Evolutionary conservation across 2,888 invertebrate species (phyloP).

Genomic region (Carterocephalus palaemon): DNA sequence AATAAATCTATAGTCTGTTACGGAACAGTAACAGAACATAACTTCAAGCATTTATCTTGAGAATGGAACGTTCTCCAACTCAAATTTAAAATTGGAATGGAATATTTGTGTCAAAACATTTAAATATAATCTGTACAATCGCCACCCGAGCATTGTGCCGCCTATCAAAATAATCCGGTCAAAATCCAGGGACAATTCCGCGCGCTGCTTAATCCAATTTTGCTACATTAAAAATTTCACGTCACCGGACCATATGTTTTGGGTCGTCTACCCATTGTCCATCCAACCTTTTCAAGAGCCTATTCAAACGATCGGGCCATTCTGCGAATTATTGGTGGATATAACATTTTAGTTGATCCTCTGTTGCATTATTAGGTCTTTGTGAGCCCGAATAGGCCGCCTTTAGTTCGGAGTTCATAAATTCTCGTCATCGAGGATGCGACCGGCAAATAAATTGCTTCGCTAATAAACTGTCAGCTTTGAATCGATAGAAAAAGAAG

Average conservation of each 20-base stretch:
- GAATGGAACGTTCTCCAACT: not conserved
- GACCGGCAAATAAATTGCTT: slow-evolving; percentile 35
- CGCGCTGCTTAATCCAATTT: slow-evolving; percentile 72
- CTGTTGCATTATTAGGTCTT: slow-evolving; percentile 32
- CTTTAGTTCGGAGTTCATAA: slow-evolving; percentile 43
- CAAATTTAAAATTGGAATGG: slow-evolving; percentile 23
- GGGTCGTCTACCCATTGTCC: slow-evolving; percentile 56
- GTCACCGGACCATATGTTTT: slow-evolving; percentile 60
- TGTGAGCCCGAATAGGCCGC: slow-evolving; percentile 43
- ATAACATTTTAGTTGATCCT: slow-evolving; percentile 51
- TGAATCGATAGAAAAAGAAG: slow-evolving; percentile 8
- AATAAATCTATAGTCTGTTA: too few relatives aligned
- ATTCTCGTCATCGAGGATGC: slow-evolving; percentile 40
- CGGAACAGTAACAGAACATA: too few relatives aligned
- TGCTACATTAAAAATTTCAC: slow-evolving; percentile 52
- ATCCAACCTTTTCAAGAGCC: slow-evolving; percentile 51
- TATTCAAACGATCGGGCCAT: slow-evolving; percentile 46
- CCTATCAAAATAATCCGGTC: slow-evolving; percentile 56
- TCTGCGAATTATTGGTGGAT: slow-evolving; percentile 62
- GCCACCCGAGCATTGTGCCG: slow-evolving; percentile 43
- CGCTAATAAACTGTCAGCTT: slow-evolving; percentile 37
- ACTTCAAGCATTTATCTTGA: slow-evolving; percentile 3
- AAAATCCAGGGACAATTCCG: slow-evolving; percentile 50
- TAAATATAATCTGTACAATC: slow-evolving; percentile 54
- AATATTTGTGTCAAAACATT: slow-evolving; percentile 52